These are phyloP conservation scores for Patiria pectinifera DNA, from an alignment of 53 echinoderm and acorn worm species.

Conservation along the genomic window DNA sequence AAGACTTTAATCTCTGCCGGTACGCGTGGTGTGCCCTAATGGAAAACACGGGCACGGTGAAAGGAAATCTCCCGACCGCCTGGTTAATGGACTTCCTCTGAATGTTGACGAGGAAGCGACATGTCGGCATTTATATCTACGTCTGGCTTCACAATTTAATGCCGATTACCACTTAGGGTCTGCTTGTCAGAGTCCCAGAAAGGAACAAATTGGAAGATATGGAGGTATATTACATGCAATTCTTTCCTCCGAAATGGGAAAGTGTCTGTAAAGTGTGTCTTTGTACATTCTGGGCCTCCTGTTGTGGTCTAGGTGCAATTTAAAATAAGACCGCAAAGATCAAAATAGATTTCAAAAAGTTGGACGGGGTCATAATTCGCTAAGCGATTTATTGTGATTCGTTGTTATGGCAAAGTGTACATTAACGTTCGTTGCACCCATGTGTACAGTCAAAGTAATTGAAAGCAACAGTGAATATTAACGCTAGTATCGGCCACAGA, in stretches of 20 bases:
- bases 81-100: slow-evolving; percentile 8
- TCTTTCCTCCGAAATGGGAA: not conserved
- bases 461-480: not conserved
- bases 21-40: not conserved
- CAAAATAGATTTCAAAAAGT: too few species aligned
- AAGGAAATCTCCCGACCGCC: not conserved
- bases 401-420: too few species aligned
- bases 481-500: not conserved
- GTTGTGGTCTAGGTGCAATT: not conserved
- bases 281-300: not conserved
- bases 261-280: not conserved
- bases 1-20: not conserved
- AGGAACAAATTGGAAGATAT: not conserved
- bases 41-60: not conserved
- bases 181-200: not conserved
- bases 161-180: not conserved
- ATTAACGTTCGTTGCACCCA: not conserved
- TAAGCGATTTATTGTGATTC: too few species aligned
- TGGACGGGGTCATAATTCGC: too few species aligned
- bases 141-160: slow-evolving; percentile 17
- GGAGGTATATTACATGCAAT: not conserved
- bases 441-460: not conserved
- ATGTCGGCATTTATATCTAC: not conserved
- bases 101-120: not conserved
- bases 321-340: not conserved